Evolutionary conservation across 2,113 vertebrate genomes (phyloP).

Genomic region (Poicephalus meyeri): DNA sequence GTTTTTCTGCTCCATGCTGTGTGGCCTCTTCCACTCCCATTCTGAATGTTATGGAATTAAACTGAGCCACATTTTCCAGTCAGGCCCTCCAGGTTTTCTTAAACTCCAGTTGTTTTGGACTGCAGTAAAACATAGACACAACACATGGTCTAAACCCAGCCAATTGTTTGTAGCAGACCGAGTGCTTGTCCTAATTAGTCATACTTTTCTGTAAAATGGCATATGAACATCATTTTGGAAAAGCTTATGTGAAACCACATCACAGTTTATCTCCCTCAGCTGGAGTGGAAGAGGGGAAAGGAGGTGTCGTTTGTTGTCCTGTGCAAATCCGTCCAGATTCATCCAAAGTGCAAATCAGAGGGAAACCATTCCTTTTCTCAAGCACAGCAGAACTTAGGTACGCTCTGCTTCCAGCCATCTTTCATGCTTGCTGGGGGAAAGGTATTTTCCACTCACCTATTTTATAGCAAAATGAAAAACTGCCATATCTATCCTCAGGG

Average conservation of each 20-base stretch:
- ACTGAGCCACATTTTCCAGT: constrained; percentile 49
- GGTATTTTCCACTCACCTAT: not conserved
- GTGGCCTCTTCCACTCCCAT: not conserved
- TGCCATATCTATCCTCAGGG: not conserved
- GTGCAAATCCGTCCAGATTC: not conserved
- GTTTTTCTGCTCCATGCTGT: not conserved
- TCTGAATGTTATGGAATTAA: not conserved
- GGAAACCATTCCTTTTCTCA: not conserved
- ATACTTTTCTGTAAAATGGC: not conserved
- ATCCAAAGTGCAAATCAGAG: not conserved
- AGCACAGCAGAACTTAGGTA: not conserved
- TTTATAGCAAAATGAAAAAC: not conserved
- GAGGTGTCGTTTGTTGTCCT: not conserved
- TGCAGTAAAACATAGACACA: not conserved
- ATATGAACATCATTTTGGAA: not conserved
- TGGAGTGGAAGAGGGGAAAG: not conserved
- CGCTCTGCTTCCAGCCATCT: not conserved
- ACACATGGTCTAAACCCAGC: constrained; percentile 18
- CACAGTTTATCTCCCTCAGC: not conserved
- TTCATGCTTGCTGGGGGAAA: not conserved
- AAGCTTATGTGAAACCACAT: constrained; percentile 7
- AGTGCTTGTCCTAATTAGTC: constrained; percentile 25
- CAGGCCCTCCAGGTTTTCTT: not conserved
- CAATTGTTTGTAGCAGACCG: not conserved
- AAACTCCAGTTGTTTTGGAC: constrained; percentile 1